Conservation (phyloP, 2,113 vertebrate species). For the Recurvirostra avosetta region DNA sequence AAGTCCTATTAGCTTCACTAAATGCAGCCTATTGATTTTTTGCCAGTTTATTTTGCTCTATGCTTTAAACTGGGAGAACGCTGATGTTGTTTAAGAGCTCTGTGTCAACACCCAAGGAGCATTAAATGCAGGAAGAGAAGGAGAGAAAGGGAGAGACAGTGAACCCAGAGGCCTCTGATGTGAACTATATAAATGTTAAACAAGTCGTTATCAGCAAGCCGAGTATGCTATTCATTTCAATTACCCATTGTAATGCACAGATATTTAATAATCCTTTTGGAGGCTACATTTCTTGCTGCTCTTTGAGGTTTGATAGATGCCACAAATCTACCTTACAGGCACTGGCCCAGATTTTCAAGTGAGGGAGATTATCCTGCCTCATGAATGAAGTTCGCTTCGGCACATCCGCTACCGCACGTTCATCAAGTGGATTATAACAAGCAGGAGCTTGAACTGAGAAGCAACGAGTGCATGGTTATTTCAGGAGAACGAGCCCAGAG, state of each 20-base stretch:
- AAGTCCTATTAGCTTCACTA: conserved; percentile 66
- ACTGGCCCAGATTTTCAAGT: conserved; percentile 16
- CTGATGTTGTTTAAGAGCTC: conserved; percentile 48
- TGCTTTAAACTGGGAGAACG: conserved; percentile 57
- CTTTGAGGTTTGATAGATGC: conserved; percentile 51
- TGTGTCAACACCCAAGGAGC: conserved; percentile 56
- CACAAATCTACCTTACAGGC: conserved; percentile 48
- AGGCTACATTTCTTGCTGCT: conserved; percentile 50
- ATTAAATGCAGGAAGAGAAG: conserved; percentile 7
- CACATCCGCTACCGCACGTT: neutral
- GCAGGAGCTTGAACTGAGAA: neutral
- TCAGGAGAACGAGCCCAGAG: neutral
- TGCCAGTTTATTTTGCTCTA: conserved; percentile 63
- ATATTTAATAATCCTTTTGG: conserved; percentile 61
- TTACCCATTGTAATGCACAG: conserved; percentile 42
- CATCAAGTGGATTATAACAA: conserved; percentile 29
- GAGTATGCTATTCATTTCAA: conserved; percentile 33
- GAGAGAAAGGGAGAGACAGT: neutral
- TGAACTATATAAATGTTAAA: conserved; percentile 62
- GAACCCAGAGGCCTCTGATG: conserved; percentile 40
- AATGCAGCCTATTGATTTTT: conserved; percentile 67
- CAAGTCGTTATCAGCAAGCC: conserved; percentile 35
- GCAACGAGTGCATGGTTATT: neutral
- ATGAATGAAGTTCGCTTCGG: neutral
- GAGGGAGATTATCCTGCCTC: conserved; percentile 39